Conservation (phyloP, 2,888 invertebrate genomes). For the Acronicta alni region DNA sequence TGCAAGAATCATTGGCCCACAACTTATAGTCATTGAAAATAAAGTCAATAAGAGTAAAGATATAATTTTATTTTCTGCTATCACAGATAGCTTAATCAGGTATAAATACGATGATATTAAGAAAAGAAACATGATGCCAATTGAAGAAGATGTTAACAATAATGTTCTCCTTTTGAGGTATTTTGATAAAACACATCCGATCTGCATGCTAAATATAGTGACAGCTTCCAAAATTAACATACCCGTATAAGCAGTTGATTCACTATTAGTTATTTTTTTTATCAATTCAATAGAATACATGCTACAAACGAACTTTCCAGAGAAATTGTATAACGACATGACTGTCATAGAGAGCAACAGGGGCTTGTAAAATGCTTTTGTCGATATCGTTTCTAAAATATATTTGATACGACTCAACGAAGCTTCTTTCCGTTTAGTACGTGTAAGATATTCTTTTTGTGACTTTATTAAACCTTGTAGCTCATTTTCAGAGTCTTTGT, state of each 20-base stretch:
- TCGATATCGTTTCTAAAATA: slow-evolving; percentile 52
- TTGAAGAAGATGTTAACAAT: slow-evolving; percentile 54
- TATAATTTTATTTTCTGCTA: slow-evolving; percentile 56
- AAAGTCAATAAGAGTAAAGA: slow-evolving; percentile 60
- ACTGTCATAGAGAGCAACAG: slow-evolving; percentile 62
- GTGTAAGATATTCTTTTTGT: slow-evolving; percentile 58
- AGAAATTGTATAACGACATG: slow-evolving; percentile 68
- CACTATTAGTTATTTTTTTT: slow-evolving; percentile 58
- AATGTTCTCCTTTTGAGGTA: slow-evolving; percentile 60
- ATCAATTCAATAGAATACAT: slow-evolving; percentile 61
- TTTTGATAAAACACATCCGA: slow-evolving; percentile 58
- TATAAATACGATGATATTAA: slow-evolving; percentile 64
- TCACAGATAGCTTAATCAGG: slow-evolving; percentile 53
- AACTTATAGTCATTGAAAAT: slow-evolving; percentile 64
- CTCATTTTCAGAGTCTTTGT: slow-evolving; percentile 61
- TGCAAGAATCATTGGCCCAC: slow-evolving; percentile 65
- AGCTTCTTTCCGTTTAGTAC: slow-evolving; percentile 35
- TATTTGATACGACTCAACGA: slow-evolving; percentile 47
- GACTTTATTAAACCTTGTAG: slow-evolving; percentile 62
- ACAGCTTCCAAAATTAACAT: slow-evolving; percentile 69
- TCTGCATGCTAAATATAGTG: slow-evolving; percentile 60
- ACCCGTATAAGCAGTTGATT: slow-evolving; percentile 62
- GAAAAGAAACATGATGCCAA: slow-evolving; percentile 61
- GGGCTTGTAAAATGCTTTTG: slow-evolving; percentile 68
- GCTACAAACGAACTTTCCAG: slow-evolving; percentile 70